These are phyloP conservation scores for Sesia bembeciformis DNA, from an alignment of 2,888 invertebrate species.

Conservation along the genomic window DNA sequence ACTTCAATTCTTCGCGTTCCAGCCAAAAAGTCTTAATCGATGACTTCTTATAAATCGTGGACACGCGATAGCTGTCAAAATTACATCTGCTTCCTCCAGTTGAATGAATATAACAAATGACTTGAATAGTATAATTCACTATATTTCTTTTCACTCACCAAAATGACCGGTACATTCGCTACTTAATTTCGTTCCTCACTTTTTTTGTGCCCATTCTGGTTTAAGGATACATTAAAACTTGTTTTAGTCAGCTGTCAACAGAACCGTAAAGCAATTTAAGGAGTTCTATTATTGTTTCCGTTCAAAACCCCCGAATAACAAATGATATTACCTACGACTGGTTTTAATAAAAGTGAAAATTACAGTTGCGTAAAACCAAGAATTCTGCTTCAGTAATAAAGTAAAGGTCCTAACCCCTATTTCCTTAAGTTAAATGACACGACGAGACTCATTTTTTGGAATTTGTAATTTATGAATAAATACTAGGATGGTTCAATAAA, in stretches of 20 bases:
- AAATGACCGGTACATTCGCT: slow-evolving; percentile 2
- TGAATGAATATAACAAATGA: background rate
- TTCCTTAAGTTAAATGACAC: slow-evolving; percentile 33
- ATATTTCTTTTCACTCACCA: slow-evolving; percentile 2
- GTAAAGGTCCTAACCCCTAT: slow-evolving; percentile 21
- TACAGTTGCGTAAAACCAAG: slow-evolving; percentile 16
- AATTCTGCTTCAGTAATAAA: slow-evolving; percentile 25
- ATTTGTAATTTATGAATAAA: no score
- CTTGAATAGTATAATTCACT: background rate
- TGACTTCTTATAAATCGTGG: no score
- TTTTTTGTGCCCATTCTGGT: background rate
- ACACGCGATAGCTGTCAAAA: background rate
- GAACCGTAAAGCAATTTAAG: background rate
- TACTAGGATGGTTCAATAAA: no score
- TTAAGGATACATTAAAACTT: background rate
- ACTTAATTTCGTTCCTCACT: background rate
- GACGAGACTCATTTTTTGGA: slow-evolving; percentile 7
- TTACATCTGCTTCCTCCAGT: background rate
- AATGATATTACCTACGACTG: background rate
- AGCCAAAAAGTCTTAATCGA: no score
- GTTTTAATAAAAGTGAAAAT: slow-evolving; percentile 11
- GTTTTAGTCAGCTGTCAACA: background rate
- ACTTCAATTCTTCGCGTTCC: no score
- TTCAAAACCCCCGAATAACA: background rate
- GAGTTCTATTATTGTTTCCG: background rate